A percentile compares a stretch with the other conserved stretches of the same genome.
phyloP scores from a whole-genome alignment of 2,888 invertebrate genomes.

The Eurytoma adleriae region DNA sequence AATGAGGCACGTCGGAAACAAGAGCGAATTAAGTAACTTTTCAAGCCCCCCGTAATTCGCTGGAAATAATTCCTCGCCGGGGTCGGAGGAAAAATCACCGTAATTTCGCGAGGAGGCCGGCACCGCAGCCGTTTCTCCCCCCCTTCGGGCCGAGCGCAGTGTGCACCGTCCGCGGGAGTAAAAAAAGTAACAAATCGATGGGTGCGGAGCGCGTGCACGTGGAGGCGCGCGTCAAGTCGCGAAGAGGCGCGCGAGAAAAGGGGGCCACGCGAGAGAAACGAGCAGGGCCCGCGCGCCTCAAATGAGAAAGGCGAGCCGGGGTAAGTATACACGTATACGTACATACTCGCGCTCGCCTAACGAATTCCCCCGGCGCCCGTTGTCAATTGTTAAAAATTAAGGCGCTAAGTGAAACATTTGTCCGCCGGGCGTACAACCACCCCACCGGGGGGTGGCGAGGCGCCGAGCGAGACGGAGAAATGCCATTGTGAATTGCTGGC shows the following conservation, averaged over 20 bases:
- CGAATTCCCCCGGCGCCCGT: slow-evolving; percentile 16
- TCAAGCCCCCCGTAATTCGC: no score
- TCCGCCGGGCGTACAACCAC: not conserved
- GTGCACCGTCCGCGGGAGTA: no score
- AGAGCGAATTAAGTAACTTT: no score
- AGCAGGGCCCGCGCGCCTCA: not conserved
- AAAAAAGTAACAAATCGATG: no score
- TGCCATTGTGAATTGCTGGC: slow-evolving; percentile 37
- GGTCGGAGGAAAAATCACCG: no score
- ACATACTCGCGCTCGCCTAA: slow-evolving; percentile 8
- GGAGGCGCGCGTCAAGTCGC: not conserved
- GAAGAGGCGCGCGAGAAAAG: slow-evolving; percentile 20
- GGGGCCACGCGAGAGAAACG: slow-evolving; percentile 9
- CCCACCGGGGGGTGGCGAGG: not conserved
- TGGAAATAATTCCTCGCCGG: no score
- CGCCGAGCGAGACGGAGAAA: slow-evolving; percentile 12
- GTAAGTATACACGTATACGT: not conserved
- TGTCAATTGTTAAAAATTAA: slow-evolving; percentile 50
- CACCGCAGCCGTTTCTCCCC: no score
- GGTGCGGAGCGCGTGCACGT: no score
- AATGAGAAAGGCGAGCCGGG: slow-evolving; percentile 18
- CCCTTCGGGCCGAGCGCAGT: no score
- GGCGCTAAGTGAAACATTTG: slow-evolving; percentile 39
- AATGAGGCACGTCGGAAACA: no score
- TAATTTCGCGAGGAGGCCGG: no score